Conservation (phyloP, 2,888 invertebrate species). For the Hydrotaea cyrtoneurina region DNA sequence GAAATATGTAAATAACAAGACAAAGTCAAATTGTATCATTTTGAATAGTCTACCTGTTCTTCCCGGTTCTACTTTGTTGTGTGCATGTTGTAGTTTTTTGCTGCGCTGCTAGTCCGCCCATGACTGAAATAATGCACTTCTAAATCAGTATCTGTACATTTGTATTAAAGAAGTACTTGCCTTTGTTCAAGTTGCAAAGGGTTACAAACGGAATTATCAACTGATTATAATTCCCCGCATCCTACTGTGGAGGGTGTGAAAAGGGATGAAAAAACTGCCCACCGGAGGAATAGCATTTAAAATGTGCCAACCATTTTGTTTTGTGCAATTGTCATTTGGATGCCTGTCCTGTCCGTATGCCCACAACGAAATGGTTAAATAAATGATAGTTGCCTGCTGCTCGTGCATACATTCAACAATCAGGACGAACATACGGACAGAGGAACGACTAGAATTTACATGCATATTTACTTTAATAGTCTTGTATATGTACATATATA, state of each 20-base stretch:
- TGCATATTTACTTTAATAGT: conserved; percentile 22
- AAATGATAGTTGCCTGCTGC: not conserved
- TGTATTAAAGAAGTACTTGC: no score
- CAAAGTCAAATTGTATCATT: no score
- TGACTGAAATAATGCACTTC: no score
- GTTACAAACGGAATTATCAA: no score
- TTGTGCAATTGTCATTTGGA: conserved; percentile 8
- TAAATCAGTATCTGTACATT: no score
- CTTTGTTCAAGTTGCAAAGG: no score
- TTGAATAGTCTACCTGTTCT: no score
- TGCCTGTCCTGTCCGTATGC: not conserved
- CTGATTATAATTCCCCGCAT: no score
- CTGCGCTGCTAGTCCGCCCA: no score
- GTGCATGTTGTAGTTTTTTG: no score
- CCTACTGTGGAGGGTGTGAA: not conserved
- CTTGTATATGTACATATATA: not conserved
- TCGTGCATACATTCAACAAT: not conserved
- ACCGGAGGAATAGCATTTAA: not conserved
- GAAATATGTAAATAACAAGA: no score
- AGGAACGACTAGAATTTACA: not conserved
- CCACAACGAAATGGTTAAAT: not conserved
- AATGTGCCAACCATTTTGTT: conserved; percentile 24
- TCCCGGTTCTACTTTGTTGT: no score
- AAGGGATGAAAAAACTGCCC: not conserved
- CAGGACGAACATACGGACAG: not conserved